A percentile compares a stretch with the other conserved stretches of the same genome.
phyloP scores from a whole-genome alignment of 2,888 invertebrate genomes.

The Cryptophagus acutangulus region DNA sequence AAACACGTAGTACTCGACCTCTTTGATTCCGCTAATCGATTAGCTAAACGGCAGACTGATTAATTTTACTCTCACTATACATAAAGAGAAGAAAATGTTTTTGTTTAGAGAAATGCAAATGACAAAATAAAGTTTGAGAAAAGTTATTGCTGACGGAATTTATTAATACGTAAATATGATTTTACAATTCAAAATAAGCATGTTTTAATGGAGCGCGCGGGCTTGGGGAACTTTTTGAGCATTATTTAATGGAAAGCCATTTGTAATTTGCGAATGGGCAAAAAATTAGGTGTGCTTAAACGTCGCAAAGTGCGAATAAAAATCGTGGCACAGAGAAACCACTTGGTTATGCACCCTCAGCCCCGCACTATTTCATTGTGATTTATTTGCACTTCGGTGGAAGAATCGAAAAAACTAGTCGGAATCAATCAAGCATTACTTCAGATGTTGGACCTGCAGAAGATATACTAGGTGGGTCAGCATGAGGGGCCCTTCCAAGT shows the following conservation, averaged over 20 bases:
- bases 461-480: slow-evolving; percentile 48
- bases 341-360: slow-evolving; percentile 49
- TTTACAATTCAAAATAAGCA: slow-evolving; percentile 44
- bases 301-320: slow-evolving; percentile 31
- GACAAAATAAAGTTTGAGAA: slow-evolving; percentile 26
- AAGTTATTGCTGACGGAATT: slow-evolving; percentile 25
- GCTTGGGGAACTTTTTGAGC: slow-evolving; percentile 25
- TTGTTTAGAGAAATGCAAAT: slow-evolving; percentile 25
- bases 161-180: slow-evolving; percentile 40
- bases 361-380: slow-evolving; percentile 49
- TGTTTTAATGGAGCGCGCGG: slow-evolving; percentile 36
- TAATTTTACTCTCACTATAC: not conserved
- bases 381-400: slow-evolving; percentile 50
- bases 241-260: slow-evolving; percentile 30
- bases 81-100: slow-evolving; percentile 2
- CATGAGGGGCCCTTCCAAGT: too few species aligned
- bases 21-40: slow-evolving; percentile 5
- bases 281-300: slow-evolving; percentile 24
- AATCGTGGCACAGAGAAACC: slow-evolving; percentile 46
- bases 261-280: slow-evolving; percentile 23
- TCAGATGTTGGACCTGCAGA: slow-evolving; percentile 46
- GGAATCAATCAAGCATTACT: slow-evolving; percentile 51
- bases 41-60: not conserved
- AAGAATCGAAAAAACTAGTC: slow-evolving; percentile 50
- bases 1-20: slow-evolving; percentile 8